Conservation (phyloP, 2,888 invertebrate genomes). For the Elysia crispata region DNA sequence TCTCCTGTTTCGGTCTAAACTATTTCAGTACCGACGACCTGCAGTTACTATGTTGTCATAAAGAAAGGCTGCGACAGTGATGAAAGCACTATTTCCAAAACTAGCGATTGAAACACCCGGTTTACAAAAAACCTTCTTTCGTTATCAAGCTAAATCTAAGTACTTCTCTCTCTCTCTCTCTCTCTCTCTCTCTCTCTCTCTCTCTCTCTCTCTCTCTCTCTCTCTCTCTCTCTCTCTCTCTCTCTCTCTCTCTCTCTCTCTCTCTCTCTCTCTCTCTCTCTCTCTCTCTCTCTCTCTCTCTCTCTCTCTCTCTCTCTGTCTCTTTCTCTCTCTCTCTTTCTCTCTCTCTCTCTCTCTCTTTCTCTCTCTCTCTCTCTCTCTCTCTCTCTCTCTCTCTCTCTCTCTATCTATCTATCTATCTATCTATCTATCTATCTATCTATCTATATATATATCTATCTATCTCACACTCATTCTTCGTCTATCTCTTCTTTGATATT, state of each 20-base stretch:
- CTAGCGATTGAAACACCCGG: no score
- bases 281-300: not conserved
- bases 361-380: no score
- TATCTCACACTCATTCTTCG: no score
- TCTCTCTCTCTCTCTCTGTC: not conserved
- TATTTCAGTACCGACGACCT: not conserved
- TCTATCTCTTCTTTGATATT: no score
- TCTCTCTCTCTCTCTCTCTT: not conserved
- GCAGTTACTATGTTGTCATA: not conserved
- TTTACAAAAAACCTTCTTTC: no score
- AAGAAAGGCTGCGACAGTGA: not conserved
- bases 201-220: slow-evolving; percentile 23
- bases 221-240: slow-evolving; percentile 19
- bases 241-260: slow-evolving; percentile 14
- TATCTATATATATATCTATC: no score
- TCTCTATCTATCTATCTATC: no score
- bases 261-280: slow-evolving; percentile 7
- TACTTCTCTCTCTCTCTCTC: slow-evolving; percentile 23
- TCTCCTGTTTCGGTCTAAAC: no score
- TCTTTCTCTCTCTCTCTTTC: not conserved
- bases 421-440: no score
- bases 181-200: slow-evolving; percentile 17
- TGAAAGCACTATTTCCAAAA: not conserved
- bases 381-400: no score
- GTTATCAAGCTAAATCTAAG: no score